These are phyloP conservation scores for Ctena decussata DNA, from an alignment of 2,888 invertebrate genomes.

Conservation along the genomic window DNA sequence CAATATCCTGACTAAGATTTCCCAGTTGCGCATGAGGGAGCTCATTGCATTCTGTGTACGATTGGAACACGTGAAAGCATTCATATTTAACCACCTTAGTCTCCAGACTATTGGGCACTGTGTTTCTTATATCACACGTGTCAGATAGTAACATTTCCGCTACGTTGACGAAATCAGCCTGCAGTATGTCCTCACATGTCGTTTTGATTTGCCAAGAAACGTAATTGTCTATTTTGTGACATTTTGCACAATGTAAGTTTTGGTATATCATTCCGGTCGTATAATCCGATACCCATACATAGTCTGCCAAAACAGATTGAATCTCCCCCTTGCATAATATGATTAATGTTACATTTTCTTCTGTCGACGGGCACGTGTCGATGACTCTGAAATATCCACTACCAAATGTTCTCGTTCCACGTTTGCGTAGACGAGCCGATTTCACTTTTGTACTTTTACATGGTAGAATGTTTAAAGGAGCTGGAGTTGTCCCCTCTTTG, in stretches of 20 bases:
- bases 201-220: background rate
- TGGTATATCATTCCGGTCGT: background rate
- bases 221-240: background rate
- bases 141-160: background rate
- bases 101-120: background rate
- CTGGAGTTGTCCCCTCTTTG: background rate
- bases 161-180: background rate
- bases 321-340: background rate
- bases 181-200: background rate
- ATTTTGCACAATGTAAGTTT: background rate
- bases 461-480: background rate
- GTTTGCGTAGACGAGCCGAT: background rate
- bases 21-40: too few relatives aligned
- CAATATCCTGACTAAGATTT: too few relatives aligned
- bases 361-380: background rate
- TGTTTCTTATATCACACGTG: background rate
- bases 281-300: background rate
- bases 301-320: background rate
- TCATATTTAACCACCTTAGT: too few relatives aligned
- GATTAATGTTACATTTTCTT: background rate
- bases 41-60: too few relatives aligned
- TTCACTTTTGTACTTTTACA: background rate
- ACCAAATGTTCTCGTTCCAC: background rate
- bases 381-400: background rate
- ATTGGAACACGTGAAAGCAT: too few relatives aligned